Conservation (phyloP, 2,888 invertebrate genomes). For the Parnassius smintheus region DNA sequence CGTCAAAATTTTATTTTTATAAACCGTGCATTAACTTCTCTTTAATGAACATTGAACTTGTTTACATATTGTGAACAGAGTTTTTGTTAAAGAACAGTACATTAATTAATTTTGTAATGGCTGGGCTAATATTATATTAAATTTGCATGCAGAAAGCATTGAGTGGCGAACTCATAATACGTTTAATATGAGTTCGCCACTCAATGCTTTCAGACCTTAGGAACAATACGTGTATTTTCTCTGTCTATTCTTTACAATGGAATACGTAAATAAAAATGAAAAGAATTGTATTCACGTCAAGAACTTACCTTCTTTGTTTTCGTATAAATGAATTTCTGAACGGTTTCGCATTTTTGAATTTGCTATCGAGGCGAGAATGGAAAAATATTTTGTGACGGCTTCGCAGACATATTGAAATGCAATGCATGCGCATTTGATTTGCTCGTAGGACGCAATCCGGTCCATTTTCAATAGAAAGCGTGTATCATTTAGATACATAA, state of each 20-base stretch:
- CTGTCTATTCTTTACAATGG: constrained; percentile 40
- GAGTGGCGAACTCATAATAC: constrained; percentile 53
- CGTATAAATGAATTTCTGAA: constrained; percentile 28
- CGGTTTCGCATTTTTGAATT: constrained; percentile 18
- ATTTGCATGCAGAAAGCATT: constrained; percentile 42
- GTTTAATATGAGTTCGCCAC: constrained; percentile 53
- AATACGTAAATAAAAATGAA: constrained; percentile 36
- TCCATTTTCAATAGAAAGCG: constrained; percentile 21
- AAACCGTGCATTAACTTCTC: neutral
- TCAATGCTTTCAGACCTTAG: constrained; percentile 40
- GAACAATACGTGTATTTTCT: constrained; percentile 41
- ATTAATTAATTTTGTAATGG: constrained; percentile 54
- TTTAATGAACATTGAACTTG: constrained; percentile 19
- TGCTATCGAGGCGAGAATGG: constrained; percentile 12
- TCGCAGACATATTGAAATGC: constrained; percentile 18
- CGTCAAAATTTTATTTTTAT: too few species aligned
- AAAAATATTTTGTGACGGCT: constrained; percentile 18
- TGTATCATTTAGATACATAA: constrained; percentile 20
- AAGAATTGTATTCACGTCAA: constrained; percentile 34
- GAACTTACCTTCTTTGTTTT: constrained; percentile 33
- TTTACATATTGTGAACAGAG: constrained; percentile 30
- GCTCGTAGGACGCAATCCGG: constrained; percentile 21
- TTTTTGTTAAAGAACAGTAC: constrained; percentile 52
- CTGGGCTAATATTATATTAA: constrained; percentile 46
- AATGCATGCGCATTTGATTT: constrained; percentile 23